phyloP scores from a whole-genome alignment of 2,113 vertebrate species.

The Penelope pileata region DNA sequence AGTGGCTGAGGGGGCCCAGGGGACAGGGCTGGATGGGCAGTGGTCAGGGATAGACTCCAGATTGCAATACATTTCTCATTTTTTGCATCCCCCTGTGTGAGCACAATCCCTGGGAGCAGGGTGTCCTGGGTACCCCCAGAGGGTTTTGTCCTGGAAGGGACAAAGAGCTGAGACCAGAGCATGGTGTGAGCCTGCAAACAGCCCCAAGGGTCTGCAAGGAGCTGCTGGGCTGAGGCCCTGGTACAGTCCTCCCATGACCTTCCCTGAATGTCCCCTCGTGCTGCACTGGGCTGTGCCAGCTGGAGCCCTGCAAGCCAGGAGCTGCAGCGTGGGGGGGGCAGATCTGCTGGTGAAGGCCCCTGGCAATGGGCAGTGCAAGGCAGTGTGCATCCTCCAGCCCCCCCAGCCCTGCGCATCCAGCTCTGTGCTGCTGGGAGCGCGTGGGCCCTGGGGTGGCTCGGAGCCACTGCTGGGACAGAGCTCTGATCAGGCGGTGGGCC shows the following conservation, averaged over 20 bases:
- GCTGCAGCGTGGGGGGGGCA: background rate
- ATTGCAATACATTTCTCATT: too few species aligned
- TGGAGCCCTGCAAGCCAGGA: fast-evolving
- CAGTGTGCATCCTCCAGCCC: fast-evolving
- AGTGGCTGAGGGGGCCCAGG: background rate
- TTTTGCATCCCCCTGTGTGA: background rate
- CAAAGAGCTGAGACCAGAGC: fast-evolving
- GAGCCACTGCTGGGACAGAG: background rate
- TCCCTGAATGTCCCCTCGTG: background rate
- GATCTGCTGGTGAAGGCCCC: background rate
- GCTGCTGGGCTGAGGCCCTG: background rate
- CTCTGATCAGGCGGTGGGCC: background rate
- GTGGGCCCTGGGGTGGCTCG: fast-evolving
- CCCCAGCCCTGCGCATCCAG: background rate
- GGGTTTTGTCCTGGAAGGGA: background rate
- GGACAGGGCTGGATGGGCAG: too few species aligned
- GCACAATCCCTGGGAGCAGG: background rate
- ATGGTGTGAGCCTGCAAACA: fast-evolving
- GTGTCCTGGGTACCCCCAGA: background rate
- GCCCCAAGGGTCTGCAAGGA: background rate
- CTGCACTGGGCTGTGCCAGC: background rate
- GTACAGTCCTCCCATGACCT: too few species aligned
- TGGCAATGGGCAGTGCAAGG: background rate
- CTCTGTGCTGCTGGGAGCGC: background rate
- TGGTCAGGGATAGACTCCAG: background rate